These are phyloP conservation scores for Phenganax marumi DNA, from an alignment of 92 coral and sea anemone genomes.

Conservation along the genomic window DNA sequence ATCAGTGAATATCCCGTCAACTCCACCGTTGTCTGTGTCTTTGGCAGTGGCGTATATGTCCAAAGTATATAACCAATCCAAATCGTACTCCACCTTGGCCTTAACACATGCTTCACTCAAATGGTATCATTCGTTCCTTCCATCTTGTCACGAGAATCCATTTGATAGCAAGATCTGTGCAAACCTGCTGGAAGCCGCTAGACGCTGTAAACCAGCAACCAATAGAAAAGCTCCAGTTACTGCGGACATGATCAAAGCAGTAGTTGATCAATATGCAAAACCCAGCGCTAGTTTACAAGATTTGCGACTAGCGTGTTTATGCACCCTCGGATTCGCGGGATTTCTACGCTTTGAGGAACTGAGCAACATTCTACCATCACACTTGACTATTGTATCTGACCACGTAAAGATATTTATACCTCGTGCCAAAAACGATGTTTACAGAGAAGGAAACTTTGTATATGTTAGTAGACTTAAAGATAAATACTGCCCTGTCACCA, in stretches of 20 bases:
- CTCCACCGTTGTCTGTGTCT: not conserved
- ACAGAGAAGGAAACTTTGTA: too few relatives aligned
- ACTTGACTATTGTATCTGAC: too few relatives aligned
- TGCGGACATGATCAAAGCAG: slow-evolving; percentile 34
- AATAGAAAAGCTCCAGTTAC: too few relatives aligned
- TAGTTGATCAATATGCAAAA: slow-evolving; percentile 7
- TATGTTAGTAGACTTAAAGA: too few relatives aligned
- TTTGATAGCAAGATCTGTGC: slow-evolving; percentile 33
- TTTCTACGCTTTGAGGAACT: slow-evolving; percentile 28
- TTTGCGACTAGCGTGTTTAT: slow-evolving; percentile 35
- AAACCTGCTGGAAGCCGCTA: slow-evolving; percentile 40
- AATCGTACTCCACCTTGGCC: slow-evolving; percentile 28
- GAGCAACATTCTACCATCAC: not conserved
- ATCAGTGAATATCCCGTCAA: too few relatives aligned
- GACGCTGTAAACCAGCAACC: too few relatives aligned
- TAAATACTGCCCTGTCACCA: slow-evolving; percentile 53
- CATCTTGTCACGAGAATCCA: slow-evolving; percentile 6
- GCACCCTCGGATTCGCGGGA: slow-evolving; percentile 39
- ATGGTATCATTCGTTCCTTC: slow-evolving; percentile 41
- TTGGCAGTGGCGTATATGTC: slow-evolving; percentile 12
- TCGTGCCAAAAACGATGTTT: too few relatives aligned
- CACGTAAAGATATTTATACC: slow-evolving; percentile 22
- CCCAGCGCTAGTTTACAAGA: slow-evolving; percentile 11
- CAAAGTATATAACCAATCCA: slow-evolving; percentile 26
- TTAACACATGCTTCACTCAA: slow-evolving; percentile 23